Percentiles rank a stretch among this genome's conserved stretches.
phyloP scores from a whole-genome alignment of 2,113 vertebrate genomes.

The Loxodonta africana region DNA sequence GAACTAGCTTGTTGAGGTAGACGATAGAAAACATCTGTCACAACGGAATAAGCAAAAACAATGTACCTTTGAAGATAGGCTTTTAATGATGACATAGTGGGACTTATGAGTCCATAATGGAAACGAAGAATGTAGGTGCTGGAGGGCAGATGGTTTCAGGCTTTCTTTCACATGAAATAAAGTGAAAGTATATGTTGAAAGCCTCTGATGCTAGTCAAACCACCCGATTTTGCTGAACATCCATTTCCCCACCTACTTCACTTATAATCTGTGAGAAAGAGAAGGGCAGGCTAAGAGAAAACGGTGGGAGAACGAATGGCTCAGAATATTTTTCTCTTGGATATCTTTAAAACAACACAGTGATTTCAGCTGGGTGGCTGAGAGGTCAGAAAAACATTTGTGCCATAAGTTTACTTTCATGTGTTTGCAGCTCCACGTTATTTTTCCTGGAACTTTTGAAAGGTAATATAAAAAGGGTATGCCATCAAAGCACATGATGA shows the following conservation, averaged over 20 bases:
- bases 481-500: slow-evolving; percentile 53
- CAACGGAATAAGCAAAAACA: slow-evolving; percentile 86
- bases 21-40: slow-evolving; percentile 90
- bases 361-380: slow-evolving; percentile 77
- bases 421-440: slow-evolving; percentile 39
- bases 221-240: slow-evolving; percentile 50
- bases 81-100: slow-evolving; percentile 78
- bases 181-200: slow-evolving; percentile 79
- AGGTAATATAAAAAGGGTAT: slow-evolving; percentile 65
- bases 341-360: slow-evolving; percentile 69
- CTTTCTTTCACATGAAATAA: slow-evolving; percentile 84
- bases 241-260: not conserved
- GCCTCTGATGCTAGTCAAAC: slow-evolving; percentile 61
- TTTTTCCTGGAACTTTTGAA: slow-evolving; percentile 79
- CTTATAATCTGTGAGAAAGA: slow-evolving; percentile 19
- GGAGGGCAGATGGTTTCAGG: slow-evolving; percentile 78
- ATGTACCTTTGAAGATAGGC: slow-evolving; percentile 87
- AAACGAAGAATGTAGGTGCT: slow-evolving; percentile 78
- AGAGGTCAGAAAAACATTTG: slow-evolving; percentile 76
- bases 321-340: slow-evolving; percentile 72
- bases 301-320: not conserved
- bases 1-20: slow-evolving; percentile 86
- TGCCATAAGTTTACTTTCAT: slow-evolving; percentile 71
- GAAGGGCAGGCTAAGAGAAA: not conserved
- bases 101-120: slow-evolving; percentile 58